Evolutionary conservation across 2,797 vertebrate genomes (phyloP), one percentile per base, ranked within the genome.

Genomic region (Apogon hyalosoma): DNA sequence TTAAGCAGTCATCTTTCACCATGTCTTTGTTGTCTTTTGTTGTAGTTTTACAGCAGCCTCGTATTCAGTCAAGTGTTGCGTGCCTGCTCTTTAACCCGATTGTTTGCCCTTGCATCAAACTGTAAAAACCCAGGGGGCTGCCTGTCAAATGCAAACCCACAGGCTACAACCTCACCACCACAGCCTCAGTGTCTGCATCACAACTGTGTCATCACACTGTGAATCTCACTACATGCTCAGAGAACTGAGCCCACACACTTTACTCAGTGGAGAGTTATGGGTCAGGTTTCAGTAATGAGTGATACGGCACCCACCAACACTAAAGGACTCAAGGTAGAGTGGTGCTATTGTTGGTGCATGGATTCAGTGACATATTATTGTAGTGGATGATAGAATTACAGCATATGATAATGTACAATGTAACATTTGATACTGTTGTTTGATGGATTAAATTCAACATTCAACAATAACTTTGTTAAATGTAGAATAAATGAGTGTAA

Each of bases 81-180:
- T 80, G 77, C 36, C 12, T 58, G 73, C 63, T 87, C 79, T 73
- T 80, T 87, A 87, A 83, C 83, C 47, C 40, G 46, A 89, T 88
- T 88, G 83, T 88, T 86, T 85, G 77, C 73, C 72, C 80, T 85
- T 38, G 1, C 75, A 83, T 90, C 87, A 90, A 83, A 79, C 69
- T 78, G 64, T 31, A 66, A 79, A 76, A 71, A 62, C 78, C 86
- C 79, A 69, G 45, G 67, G 73, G 77, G 57, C 59, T 0, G 62
- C 21, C 80, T 82, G 86, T 88, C 85, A 87, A 24, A 78, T 72
- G 49, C 15, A 24, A 72, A 60, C 39, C 79, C 73, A 63, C 15
- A 12, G 70, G 61, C 69, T 69, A 21, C 74, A 77, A 57, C 56
- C 46, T 42, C 2, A 15, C 13, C 1, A 2, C 59, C 38, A 39